Evolutionary conservation across 2,113 vertebrate genomes (phyloP), one percentile per base, ranked within the genome.

Genomic region (Macquaria australasica): DNA sequence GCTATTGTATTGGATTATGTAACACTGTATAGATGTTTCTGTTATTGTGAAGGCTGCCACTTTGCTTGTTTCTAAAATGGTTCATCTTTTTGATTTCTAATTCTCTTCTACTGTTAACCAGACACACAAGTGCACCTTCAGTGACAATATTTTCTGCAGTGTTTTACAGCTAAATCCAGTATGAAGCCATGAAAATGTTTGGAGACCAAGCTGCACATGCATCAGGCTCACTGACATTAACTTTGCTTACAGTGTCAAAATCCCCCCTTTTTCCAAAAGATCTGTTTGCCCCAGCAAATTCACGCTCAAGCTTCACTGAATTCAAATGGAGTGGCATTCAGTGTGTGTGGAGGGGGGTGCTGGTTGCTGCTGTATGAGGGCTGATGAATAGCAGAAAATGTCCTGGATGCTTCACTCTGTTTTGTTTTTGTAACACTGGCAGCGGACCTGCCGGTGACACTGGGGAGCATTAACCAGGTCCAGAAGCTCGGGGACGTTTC

Each of bases 201-300:
- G 1, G 50, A 39, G 25, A 6, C 20, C n/a, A 0, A 45, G 60
- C 78, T 43, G 60, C 59, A 59, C 15, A 55, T 34, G 48, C 12
- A 66, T 41, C 66, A 41, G 1, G 8, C 51, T 69, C 60, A 3
- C 62, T 77, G 37, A 82, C 89, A 82, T 86, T 25, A 80, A 83
- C 91, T 96, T 91, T 97, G 96, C 96, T 96, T 95, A 95, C 96
- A 87, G 78, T 72, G 91, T 92, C 77, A 92, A 93, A 94, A 94
- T 88, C 73, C 70, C 60, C 62, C 48, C 86, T 85, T 77, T 86
- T 88, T 94, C 92, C 89, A 94, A 95, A 91, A 91, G 95, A 96
- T 95, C 79, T 94, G 95, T 94, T 63, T 73, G 88, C 88, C 87
- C 84, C 96, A 96, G 97, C 97, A 95, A 87, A 96, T 87, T 96